These are phyloP conservation scores for Drosophila ananassae DNA, from an alignment of 1,140 invertebrate genomes.

Conservation along the genomic window DNA sequence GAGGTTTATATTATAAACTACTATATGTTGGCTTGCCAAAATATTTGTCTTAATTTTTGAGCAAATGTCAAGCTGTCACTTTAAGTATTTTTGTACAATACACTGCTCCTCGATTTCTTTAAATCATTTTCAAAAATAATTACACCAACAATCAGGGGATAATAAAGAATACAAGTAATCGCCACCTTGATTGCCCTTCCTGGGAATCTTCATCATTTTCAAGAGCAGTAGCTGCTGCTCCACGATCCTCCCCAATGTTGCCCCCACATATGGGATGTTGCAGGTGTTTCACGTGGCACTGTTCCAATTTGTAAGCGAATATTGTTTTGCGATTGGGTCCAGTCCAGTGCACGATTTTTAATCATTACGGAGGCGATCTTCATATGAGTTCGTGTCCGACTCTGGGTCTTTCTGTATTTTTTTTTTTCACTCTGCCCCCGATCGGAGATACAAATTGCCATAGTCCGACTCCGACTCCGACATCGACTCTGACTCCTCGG, in stretches of 20 bases:
- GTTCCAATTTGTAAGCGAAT: slow-evolving; percentile 70
- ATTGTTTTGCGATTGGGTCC: slow-evolving; percentile 70
- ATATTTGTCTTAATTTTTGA: neutral
- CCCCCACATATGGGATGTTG: slow-evolving; percentile 10
- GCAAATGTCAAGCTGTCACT: neutral
- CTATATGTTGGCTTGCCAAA: neutral
- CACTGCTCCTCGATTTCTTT: slow-evolving; percentile 9
- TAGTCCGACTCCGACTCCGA: slow-evolving; percentile 14
- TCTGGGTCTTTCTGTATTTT: slow-evolving; percentile 30
- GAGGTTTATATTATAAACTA: neutral
- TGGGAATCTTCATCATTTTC: slow-evolving; percentile 46
- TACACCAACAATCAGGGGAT: slow-evolving; percentile 58
- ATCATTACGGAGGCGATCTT: slow-evolving; percentile 64
- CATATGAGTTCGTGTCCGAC: slow-evolving; percentile 26
- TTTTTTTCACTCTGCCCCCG: slow-evolving; percentile 51
- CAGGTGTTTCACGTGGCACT: slow-evolving; percentile 66
- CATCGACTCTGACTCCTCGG: no score
- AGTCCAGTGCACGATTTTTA: slow-evolving; percentile 74
- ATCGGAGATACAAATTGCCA: slow-evolving; percentile 65
- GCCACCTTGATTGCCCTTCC: slow-evolving; percentile 52
- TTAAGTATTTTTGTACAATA: neutral
- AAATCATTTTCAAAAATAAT: slow-evolving; percentile 44
- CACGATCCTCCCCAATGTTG: slow-evolving; percentile 10
- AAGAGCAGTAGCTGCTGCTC: slow-evolving; percentile 23
- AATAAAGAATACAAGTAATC: slow-evolving; percentile 26